These are phyloP conservation scores for Aleiodes sp. DNA, from an alignment of 1,140 invertebrate species.

Conservation along the genomic window DNA sequence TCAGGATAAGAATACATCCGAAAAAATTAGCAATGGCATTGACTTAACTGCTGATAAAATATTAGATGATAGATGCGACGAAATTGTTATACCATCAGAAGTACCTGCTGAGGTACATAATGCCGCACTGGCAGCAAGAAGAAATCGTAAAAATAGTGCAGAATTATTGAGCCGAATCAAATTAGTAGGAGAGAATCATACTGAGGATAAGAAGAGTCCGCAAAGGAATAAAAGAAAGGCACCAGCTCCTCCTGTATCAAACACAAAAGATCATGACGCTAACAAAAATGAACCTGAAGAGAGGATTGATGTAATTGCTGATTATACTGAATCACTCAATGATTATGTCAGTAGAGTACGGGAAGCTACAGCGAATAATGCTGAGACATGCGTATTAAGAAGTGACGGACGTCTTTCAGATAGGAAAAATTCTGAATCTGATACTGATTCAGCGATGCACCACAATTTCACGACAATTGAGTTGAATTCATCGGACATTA, in stretches of 20 bases:
- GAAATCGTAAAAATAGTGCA: slow-evolving; percentile 70
- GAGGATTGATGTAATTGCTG: slow-evolving; percentile 46
- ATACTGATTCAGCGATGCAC: slow-evolving; percentile 64
- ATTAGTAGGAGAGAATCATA: not conserved
- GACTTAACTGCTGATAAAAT: not conserved
- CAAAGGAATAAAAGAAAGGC: slow-evolving; percentile 79
- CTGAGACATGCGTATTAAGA: slow-evolving; percentile 36
- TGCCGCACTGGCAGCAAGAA: slow-evolving; percentile 74
- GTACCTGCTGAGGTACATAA: slow-evolving; percentile 77
- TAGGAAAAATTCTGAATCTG: slow-evolving; percentile 65
- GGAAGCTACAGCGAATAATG: slow-evolving; percentile 38
- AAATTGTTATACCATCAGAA: slow-evolving; percentile 50
- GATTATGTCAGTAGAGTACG: slow-evolving; percentile 46
- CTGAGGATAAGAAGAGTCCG: slow-evolving; percentile 49
- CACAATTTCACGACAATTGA: slow-evolving; percentile 72
- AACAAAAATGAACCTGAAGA: slow-evolving; percentile 42
- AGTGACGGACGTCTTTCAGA: slow-evolving; percentile 38
- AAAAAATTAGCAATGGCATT: slow-evolving; percentile 11
- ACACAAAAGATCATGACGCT: slow-evolving; percentile 49
- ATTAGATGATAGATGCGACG: slow-evolving; percentile 31
- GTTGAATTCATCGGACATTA: slow-evolving; percentile 77
- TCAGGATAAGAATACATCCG: slow-evolving; percentile 36
- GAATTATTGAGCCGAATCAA: slow-evolving; percentile 45
- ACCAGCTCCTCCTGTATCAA: slow-evolving; percentile 70
- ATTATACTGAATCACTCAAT: slow-evolving; percentile 50